Percentiles rank a stretch among this genome's conserved stretches.
phyloP scores from a whole-genome alignment of 2,113 vertebrate genomes.

The Sander lucioperca region DNA sequence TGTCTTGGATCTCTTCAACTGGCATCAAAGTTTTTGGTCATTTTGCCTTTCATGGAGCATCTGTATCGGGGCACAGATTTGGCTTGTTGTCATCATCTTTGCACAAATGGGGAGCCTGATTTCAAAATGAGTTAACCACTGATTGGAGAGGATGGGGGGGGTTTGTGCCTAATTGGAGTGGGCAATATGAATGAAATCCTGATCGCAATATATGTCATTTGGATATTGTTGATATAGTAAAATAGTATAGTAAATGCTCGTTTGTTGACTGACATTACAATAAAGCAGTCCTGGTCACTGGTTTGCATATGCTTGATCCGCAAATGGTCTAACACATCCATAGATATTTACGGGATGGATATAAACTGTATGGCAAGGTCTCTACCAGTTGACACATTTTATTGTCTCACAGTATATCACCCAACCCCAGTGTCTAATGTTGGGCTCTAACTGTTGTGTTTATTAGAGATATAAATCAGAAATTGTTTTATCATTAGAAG shows the following conservation, averaged over 20 bases:
- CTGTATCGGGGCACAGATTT: conserved; percentile 2
- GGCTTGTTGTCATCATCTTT: neutral
- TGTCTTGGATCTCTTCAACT: neutral
- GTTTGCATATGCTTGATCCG: neutral
- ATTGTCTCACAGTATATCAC: neutral
- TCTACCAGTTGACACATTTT: neutral
- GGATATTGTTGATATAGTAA: neutral
- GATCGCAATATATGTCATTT: neutral
- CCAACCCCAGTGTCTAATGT: too few relatives aligned
- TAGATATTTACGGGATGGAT: neutral
- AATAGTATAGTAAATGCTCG: too few relatives aligned
- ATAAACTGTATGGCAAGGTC: neutral
- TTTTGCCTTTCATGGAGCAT: conserved; percentile 10
- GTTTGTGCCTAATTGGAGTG: neutral
- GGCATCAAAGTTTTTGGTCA: neutral
- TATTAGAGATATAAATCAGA: neutral
- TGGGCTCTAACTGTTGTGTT: neutral
- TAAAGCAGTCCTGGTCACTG: too few relatives aligned
- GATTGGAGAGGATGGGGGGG: neutral
- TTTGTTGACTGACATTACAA: too few relatives aligned
- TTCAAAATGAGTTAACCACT: conserved; percentile 8
- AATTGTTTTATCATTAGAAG: neutral
- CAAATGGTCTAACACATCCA: neutral
- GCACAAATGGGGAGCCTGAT: conserved; percentile 5
- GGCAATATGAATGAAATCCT: neutral